Conservation (phyloP, 2,797 vertebrate genomes). For the Chiroxiphia lanceolata region DNA sequence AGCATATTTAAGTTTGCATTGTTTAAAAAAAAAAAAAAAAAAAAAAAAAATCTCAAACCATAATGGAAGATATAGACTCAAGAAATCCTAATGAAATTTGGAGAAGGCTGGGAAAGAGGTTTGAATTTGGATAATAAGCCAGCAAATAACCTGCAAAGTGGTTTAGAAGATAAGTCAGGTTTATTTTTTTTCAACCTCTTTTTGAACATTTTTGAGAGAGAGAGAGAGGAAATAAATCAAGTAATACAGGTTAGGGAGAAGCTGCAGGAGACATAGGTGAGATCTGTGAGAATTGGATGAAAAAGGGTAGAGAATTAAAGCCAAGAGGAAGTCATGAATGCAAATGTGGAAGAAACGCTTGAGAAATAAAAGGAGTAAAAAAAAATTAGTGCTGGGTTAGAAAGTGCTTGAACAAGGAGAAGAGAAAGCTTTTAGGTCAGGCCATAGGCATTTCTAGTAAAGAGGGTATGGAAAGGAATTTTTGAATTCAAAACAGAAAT, state of each 20-base stretch:
- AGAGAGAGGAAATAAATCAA: not conserved
- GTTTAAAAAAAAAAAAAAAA: not conserved
- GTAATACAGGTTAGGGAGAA: slow-evolving; percentile 1
- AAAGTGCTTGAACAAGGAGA: not conserved
- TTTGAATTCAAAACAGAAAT: not conserved
- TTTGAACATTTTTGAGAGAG: not conserved
- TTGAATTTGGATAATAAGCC: not conserved
- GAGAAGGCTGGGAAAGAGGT: not conserved
- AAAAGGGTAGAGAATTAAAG: not conserved
- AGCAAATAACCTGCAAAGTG: not conserved
- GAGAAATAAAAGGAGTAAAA: not conserved
- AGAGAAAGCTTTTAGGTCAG: not conserved
- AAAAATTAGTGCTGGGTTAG: not conserved
- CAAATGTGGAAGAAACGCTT: not conserved
- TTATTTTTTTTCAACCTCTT: not conserved
- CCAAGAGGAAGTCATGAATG: not conserved
- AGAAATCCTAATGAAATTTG: not conserved
- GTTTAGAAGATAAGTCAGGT: not conserved
- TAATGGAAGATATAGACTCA: not conserved
- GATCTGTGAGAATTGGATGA: not conserved
- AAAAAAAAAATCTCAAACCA: rapidly evolving
- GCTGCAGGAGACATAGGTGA: not conserved
- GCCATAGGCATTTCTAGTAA: not conserved
- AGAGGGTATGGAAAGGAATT: not conserved
- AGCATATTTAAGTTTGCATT: not conserved